Evolutionary conservation across 2,888 invertebrate species (phyloP).

Genomic region (Micropterix aruncella): DNA sequence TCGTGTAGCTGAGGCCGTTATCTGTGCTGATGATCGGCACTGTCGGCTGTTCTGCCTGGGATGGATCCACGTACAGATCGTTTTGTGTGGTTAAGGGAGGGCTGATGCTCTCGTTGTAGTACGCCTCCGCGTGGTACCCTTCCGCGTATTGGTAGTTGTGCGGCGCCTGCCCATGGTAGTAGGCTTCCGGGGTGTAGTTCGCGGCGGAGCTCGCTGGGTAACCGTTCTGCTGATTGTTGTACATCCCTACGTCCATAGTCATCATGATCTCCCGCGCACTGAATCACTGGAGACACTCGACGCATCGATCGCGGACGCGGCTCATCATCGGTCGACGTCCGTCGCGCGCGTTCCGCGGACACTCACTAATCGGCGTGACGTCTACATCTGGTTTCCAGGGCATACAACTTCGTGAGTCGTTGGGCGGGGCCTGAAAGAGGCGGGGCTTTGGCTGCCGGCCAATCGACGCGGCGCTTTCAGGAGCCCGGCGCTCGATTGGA

Average conservation of each 20-base stretch:
- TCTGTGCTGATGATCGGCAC: slow-evolving; percentile 66
- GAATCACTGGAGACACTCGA: background rate
- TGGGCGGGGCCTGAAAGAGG: slow-evolving; percentile 25
- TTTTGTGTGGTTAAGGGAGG: slow-evolving; percentile 25
- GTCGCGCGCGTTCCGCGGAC: no score
- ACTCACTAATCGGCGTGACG: no score
- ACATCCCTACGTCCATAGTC: slow-evolving; percentile 75
- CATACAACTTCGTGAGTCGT: no score
- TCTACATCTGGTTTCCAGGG: no score
- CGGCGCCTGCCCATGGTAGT: slow-evolving; percentile 33
- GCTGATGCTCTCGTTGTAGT: slow-evolving; percentile 21
- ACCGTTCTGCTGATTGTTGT: slow-evolving; percentile 50
- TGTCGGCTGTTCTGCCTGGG: slow-evolving; percentile 27
- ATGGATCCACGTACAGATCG: slow-evolving; percentile 36
- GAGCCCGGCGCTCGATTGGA: background rate
- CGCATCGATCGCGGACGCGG: no score
- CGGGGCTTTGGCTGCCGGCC: background rate
- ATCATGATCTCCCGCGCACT: slow-evolving; percentile 46
- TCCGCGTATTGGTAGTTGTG: slow-evolving; percentile 27
- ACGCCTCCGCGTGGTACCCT: slow-evolving; percentile 28
- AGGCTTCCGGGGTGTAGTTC: slow-evolving; percentile 25
- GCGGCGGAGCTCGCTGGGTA: slow-evolving; percentile 21
- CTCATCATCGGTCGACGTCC: no score
- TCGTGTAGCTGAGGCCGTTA: slow-evolving; percentile 80
- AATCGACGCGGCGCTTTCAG: background rate